These are phyloP conservation scores for Muricea muricata DNA, from an alignment of 92 coral and sea anemone species.

Conservation along the genomic window DNA sequence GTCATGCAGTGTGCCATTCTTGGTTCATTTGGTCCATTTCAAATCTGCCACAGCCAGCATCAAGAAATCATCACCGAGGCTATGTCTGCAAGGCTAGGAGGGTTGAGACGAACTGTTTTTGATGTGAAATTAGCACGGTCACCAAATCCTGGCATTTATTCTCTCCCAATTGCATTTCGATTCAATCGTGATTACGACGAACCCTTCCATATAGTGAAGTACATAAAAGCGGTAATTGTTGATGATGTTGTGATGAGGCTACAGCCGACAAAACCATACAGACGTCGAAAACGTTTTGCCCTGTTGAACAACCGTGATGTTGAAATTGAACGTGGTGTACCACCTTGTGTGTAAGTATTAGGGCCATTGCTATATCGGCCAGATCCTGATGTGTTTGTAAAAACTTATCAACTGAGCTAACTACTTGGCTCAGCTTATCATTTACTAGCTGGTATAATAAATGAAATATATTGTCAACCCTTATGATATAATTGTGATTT, in stretches of 20 bases:
- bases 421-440: too few relatives aligned
- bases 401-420: too few relatives aligned
- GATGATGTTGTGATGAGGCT: conserved; percentile 69
- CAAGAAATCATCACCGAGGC: too few relatives aligned
- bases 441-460: too few relatives aligned
- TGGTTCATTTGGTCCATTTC: background rate
- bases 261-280: conserved; percentile 69
- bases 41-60: too few relatives aligned
- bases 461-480: too few relatives aligned
- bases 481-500: too few relatives aligned
- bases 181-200: conserved; percentile 25
- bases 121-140: too few relatives aligned
- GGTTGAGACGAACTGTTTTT: too few relatives aligned
- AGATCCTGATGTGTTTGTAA: too few relatives aligned
- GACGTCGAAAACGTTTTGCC: conserved; percentile 74
- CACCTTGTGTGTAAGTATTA: conserved; percentile 74
- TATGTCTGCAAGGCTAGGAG: too few relatives aligned
- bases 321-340: conserved; percentile 69
- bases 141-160: conserved; percentile 30
- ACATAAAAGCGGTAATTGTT: conserved; percentile 70
- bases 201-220: conserved; percentile 75
- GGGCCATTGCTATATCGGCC: too few relatives aligned
- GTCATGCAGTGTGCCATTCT: background rate
- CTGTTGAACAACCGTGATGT: conserved; percentile 75
- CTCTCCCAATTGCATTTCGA: background rate